These are phyloP conservation scores for Anolis sagrei DNA, from an alignment of 2,113 vertebrate species.

Conservation along the genomic window DNA sequence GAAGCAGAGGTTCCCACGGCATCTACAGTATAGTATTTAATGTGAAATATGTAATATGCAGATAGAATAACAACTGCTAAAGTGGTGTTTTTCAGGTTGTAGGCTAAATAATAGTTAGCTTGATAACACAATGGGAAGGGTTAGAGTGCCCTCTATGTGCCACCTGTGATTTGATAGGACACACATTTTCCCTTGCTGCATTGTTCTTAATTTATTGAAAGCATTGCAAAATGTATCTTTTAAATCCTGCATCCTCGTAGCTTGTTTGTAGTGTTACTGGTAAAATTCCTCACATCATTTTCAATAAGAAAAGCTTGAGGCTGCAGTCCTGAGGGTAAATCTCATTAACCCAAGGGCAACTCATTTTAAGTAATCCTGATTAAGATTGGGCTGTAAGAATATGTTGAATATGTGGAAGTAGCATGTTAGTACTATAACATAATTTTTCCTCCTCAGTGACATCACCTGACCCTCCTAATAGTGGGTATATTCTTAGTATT, in stretches of 20 bases:
- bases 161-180: background rate
- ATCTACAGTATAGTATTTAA: conserved; percentile 2
- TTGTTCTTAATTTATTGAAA: background rate
- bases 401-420: too few species aligned
- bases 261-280: background rate
- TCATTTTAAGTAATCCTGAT: background rate
- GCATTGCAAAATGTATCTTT: background rate
- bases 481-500: background rate
- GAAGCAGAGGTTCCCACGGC: background rate
- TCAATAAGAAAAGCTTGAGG: conserved; percentile 13
- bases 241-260: background rate
- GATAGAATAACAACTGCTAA: background rate
- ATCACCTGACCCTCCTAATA: background rate
- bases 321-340: background rate
- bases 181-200: background rate
- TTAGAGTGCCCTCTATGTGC: conserved; percentile 23
- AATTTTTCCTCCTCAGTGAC: background rate
- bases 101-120: background rate
- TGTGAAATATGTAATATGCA: background rate
- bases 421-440: background rate
- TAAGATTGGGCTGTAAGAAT: background rate
- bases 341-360: background rate
- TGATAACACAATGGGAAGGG: background rate
- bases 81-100: background rate
- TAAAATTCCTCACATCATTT: conserved; percentile 5